These are phyloP conservation scores for Molorchus minor DNA, from an alignment of 2,888 invertebrate genomes.

Conservation along the genomic window DNA sequence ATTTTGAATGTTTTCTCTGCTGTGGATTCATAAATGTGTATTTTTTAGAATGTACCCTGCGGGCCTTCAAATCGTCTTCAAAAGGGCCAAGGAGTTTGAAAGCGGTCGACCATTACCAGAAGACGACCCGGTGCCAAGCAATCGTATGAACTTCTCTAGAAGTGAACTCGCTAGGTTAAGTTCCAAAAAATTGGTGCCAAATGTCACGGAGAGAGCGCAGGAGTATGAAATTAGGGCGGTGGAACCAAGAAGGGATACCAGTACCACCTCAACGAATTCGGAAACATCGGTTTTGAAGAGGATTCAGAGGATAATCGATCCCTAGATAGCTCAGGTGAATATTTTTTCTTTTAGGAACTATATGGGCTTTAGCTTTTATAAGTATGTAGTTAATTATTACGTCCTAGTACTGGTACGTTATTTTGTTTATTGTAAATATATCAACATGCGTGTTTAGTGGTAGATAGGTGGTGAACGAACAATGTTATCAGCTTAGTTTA, in stretches of 20 bases:
- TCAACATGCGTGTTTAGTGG: not conserved
- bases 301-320: conserved; percentile 66
- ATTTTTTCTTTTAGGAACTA: too few relatives aligned
- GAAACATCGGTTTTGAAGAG: conserved; percentile 49
- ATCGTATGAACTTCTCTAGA: conserved; percentile 73
- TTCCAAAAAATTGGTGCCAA: conserved; percentile 75
- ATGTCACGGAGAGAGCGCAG: conserved; percentile 76
- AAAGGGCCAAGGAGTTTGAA: conserved; percentile 79
- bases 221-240: conserved; percentile 74
- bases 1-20: too few relatives aligned
- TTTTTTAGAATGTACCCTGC: conserved; percentile 57
- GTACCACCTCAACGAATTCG: conserved; percentile 49
- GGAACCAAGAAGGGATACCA: conserved; percentile 53
- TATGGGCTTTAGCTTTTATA: too few relatives aligned
- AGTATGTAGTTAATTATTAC: too few relatives aligned
- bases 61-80: conserved; percentile 74
- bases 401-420: too few relatives aligned
- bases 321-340: conserved; percentile 65
- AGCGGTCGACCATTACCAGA: conserved; percentile 69
- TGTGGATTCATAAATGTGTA: too few relatives aligned
- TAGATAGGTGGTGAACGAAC: conserved; percentile 1
- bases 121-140: conserved; percentile 65
- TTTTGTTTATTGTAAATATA: conserved; percentile 4
- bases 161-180: conserved; percentile 73
- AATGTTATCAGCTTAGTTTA: too few relatives aligned